Evolutionary conservation across 2,797 vertebrate genomes (phyloP), one percentile per base, ranked within the genome.

Genomic region (Gobio occitaniae): DNA sequence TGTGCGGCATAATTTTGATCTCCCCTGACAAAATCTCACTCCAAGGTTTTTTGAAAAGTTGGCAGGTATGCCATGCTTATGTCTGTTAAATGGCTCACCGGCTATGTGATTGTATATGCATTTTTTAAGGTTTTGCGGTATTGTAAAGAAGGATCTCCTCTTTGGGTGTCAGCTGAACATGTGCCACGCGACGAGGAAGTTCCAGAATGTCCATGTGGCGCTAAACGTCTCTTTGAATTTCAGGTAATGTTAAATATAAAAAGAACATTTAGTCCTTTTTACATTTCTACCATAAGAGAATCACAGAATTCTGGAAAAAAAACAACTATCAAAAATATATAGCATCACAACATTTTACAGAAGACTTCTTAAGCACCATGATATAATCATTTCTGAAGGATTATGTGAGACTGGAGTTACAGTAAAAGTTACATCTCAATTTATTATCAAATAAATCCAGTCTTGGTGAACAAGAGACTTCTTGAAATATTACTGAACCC

Each of bases 171-270:
- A 6, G 94, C 94, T 76, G 93, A 96, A 91, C 96, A 97, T 16
- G 89, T 96, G 83, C 97, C 97, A 66, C 89, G 89, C 77, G 95
- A 96, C 85, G 88, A 95, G 41, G 95, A 97, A 81, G 95, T 99
- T 88, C 97, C 96, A 90, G 77, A 94, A 61, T 99, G 98, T 89
- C 86, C 50, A 41, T 99, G 98, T 92, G 98, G 98, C 48, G 93
- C 96, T 72, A 96, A 94, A 92, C 96, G 98, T 86, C 88, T 89
- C 66, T 99, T 99, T 96, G 98, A 99, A 92, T 99, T 99, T 88
- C 98, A 99, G 97, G 98, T 99, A 94, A 77, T 59, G 25, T 77
- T 19, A 72, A 75, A 29, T 78, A 29, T 66, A 16, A 50, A 80
- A 63, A 32, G 59, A 6, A 75, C 21, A n/a, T 13, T 38, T 38